phyloP scores from a whole-genome alignment of 1,140 invertebrate species.

The Chelonus insularis region DNA sequence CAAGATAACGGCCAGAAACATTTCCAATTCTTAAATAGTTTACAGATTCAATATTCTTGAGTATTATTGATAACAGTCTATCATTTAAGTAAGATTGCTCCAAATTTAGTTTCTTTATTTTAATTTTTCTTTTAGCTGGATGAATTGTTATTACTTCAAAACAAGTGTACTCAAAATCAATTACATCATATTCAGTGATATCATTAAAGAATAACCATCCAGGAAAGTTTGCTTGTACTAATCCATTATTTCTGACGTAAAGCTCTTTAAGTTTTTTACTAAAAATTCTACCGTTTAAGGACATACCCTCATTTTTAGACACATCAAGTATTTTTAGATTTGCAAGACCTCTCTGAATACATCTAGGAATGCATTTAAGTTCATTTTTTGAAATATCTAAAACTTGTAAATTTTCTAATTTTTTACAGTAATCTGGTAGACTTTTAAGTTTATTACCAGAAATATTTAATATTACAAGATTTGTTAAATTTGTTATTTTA shows the following conservation, averaged over 20 bases:
- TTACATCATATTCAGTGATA: conserved; percentile 30
- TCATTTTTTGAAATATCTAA: conserved; percentile 32
- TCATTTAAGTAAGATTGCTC: conserved; percentile 31
- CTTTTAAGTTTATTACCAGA: conserved; percentile 30
- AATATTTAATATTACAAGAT: conserved; percentile 37
- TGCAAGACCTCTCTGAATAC: conserved; percentile 37
- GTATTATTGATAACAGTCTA: conserved; percentile 5
- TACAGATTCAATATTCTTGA: neutral
- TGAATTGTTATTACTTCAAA: conserved; percentile 33
- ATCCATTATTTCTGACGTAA: conserved; percentile 27
- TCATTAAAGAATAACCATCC: conserved; percentile 38
- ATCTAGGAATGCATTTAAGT: conserved; percentile 36
- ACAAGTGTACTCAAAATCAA: conserved; percentile 32
- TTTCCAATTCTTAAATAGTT: conserved; percentile 20
- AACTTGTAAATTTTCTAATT: conserved; percentile 31
- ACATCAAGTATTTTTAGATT: conserved; percentile 34
- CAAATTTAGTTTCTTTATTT: conserved; percentile 36
- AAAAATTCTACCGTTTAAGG: conserved; percentile 26
- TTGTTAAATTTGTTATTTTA: conserved; percentile 28
- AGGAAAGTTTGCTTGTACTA: conserved; percentile 32
- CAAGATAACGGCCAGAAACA: conserved; percentile 14
- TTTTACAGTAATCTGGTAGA: conserved; percentile 32
- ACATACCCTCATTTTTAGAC: conserved; percentile 30
- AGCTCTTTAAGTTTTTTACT: conserved; percentile 38
- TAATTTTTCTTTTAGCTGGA: neutral